Conservation (phyloP, 1,140 invertebrate species). For the Halotydeus destructor region DNA sequence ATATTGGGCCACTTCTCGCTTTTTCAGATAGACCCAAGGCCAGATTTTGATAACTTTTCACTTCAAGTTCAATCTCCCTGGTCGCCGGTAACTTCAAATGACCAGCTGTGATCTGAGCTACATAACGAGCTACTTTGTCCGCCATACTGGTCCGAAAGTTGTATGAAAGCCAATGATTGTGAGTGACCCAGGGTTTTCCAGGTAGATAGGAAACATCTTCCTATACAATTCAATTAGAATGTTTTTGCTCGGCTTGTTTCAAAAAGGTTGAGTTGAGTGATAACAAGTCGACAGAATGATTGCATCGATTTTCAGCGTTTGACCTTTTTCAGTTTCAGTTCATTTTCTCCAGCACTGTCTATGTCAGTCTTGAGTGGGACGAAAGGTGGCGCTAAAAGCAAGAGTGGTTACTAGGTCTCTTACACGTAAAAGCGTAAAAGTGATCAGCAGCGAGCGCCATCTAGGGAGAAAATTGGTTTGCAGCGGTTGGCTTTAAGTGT, state of each 20-base stretch:
- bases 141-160: constrained; percentile 30
- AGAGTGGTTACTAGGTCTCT: too few relatives aligned
- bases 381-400: too few relatives aligned
- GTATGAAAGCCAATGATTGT: constrained; percentile 31
- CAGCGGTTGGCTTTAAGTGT: too few relatives aligned
- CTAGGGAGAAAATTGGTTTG: too few relatives aligned
- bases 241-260: too few relatives aligned
- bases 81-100: constrained; percentile 15
- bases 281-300: constrained; percentile 26
- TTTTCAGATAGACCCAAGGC: constrained; percentile 18
- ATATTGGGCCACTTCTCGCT: constrained; percentile 24
- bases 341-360: constrained; percentile 21
- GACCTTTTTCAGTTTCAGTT: constrained; percentile 15
- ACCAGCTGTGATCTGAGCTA: constrained; percentile 12
- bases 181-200: constrained; percentile 20
- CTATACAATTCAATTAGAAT: constrained; percentile 13
- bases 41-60: constrained; percentile 13
- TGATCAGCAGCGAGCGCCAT: too few relatives aligned
- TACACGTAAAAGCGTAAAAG: too few relatives aligned
- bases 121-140: constrained; percentile 26
- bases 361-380: constrained; percentile 21
- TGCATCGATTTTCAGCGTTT: too few relatives aligned
- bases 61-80: constrained; percentile 14
- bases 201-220: constrained; percentile 10
- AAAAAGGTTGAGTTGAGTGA: constrained; percentile 25